Evolutionary conservation across 2,888 invertebrate species (phyloP).

Genomic region (Drosophila seclusa): DNA sequence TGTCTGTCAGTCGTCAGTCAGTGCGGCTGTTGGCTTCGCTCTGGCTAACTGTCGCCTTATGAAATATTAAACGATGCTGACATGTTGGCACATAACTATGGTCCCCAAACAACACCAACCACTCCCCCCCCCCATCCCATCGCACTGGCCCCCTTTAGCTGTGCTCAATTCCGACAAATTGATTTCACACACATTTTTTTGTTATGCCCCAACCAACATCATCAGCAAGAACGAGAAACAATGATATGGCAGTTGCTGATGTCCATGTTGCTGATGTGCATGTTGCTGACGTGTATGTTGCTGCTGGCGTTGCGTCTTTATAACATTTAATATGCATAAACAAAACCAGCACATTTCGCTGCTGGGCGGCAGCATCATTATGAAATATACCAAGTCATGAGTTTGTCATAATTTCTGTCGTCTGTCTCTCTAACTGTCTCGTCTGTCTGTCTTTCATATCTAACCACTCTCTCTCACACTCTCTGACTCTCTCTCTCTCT

Average conservation of each 20-base stretch:
- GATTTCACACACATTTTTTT: conserved; percentile 72
- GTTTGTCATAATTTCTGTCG: conserved; percentile 61
- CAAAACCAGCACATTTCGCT: conserved; percentile 49
- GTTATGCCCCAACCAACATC: conserved; percentile 16
- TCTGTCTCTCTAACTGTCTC: conserved; percentile 34
- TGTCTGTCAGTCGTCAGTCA: conserved; percentile 25
- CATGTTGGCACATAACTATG: conserved; percentile 65
- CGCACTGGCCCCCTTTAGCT: conserved; percentile 4
- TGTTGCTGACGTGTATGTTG: conserved; percentile 34
- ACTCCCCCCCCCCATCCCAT: background rate
- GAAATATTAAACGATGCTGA: conserved; percentile 69
- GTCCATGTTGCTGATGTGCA: conserved; percentile 45
- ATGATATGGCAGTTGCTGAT: conserved; percentile 36
- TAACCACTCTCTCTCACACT: background rate
- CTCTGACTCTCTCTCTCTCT: background rate
- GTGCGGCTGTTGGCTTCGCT: conserved; percentile 28
- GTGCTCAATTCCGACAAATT: conserved; percentile 75
- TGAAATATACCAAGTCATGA: conserved; percentile 62
- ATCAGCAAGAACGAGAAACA: conserved; percentile 27
- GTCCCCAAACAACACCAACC: background rate
- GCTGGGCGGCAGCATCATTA: conserved; percentile 45
- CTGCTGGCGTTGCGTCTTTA: conserved; percentile 69
- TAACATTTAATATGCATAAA: conserved; percentile 76
- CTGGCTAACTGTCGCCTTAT: conserved; percentile 60
- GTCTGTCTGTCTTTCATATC: conserved; percentile 1